Conservation (phyloP, 2,888 invertebrate species). For the Luperina nickerlii region DNA sequence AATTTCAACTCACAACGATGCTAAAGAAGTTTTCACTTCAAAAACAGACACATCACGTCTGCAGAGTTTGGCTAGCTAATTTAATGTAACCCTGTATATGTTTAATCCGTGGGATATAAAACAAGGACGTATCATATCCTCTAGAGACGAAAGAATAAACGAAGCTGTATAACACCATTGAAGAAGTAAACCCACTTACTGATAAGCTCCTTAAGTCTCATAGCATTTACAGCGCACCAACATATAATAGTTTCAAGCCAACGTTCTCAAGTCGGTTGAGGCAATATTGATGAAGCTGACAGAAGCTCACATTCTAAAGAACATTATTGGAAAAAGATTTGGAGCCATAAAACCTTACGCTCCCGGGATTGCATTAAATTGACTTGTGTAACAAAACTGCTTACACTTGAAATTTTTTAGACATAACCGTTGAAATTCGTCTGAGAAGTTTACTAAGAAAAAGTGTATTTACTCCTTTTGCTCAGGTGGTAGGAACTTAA, state of each 20-base stretch:
- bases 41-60: too few relatives aligned
- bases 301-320: conserved; percentile 37
- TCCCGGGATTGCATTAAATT: conserved; percentile 46
- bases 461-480: not conserved
- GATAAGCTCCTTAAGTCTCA: conserved; percentile 7
- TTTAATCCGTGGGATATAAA: not conserved
- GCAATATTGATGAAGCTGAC: conserved; percentile 48
- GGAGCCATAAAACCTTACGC: conserved; percentile 55
- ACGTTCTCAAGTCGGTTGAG: conserved; percentile 26
- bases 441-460: not conserved
- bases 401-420: conserved; percentile 44
- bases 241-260: conserved; percentile 23
- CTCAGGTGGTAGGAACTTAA: not conserved
- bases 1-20: too few relatives aligned
- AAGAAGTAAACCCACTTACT: not conserved
- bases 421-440: not conserved
- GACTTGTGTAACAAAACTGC: conserved; percentile 51
- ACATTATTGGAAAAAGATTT: conserved; percentile 67
- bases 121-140: not conserved
- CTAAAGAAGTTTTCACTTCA: too few relatives aligned
- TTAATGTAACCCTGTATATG: too few relatives aligned
- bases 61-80: too few relatives aligned
- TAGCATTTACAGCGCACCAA: conserved; percentile 1
- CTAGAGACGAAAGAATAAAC: conserved; percentile 2
- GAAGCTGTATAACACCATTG: not conserved